Evolutionary conservation across 2,797 vertebrate species (phyloP).

Genomic region (Momotus momota): DNA sequence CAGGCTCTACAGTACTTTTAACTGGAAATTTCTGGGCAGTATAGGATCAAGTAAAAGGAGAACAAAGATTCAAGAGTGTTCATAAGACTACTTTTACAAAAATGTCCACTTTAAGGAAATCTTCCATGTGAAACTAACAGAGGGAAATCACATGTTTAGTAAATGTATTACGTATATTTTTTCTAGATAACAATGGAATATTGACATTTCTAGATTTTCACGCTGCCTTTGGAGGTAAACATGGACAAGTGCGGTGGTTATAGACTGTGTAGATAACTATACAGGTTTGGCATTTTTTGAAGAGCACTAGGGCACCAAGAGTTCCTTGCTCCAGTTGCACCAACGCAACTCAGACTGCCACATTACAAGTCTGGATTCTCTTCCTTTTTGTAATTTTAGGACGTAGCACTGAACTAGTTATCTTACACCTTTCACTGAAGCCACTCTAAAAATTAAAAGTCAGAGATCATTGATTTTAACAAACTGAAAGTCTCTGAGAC

Average conservation of each 20-base stretch:
- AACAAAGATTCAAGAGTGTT: neutral
- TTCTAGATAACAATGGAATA: neutral
- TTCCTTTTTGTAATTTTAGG: neutral
- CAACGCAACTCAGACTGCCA: neutral
- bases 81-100: neutral
- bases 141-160: neutral
- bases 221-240: neutral
- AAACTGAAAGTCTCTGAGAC: neutral
- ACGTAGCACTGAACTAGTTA: neutral
- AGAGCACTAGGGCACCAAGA: neutral
- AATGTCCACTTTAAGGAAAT: neutral
- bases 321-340: neutral
- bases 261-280: neutral
- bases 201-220: neutral
- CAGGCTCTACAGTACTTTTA: neutral
- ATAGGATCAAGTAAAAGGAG: neutral
- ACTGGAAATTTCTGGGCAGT: neutral
- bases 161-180: neutral
- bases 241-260: neutral
- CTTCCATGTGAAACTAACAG: neutral
- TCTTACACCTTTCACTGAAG: neutral
- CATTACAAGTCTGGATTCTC: neutral
- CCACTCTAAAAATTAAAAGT: neutral
- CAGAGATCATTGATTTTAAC: neutral
- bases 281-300: neutral